These are phyloP conservation scores for Chiloscyllium plagiosum DNA, from an alignment of 2,113 vertebrate genomes.

Conservation along the genomic window DNA sequence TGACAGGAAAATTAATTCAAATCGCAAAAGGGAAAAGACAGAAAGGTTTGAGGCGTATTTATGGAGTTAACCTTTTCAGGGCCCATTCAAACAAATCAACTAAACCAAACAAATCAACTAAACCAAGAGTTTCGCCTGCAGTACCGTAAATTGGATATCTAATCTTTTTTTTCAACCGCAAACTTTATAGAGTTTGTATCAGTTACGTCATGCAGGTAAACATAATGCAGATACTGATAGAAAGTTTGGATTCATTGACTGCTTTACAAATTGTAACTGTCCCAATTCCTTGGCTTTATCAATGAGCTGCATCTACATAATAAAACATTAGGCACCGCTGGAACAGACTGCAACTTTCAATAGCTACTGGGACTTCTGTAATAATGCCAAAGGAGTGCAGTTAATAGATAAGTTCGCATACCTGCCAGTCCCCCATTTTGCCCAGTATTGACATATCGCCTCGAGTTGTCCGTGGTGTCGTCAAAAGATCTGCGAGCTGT, in stretches of 20 bases:
- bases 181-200: neutral
- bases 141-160: neutral
- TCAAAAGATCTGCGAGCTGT: constrained; percentile 57
- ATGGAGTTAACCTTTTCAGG: neutral
- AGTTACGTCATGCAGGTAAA: neutral
- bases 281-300: neutral
- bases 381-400: neutral
- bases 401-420: constrained; percentile 49
- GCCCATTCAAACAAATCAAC: neutral
- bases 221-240: neutral
- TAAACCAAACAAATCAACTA: neutral
- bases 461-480: constrained; percentile 52
- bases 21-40: neutral
- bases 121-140: neutral
- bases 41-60: neutral
- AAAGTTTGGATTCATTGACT: neutral
- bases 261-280: neutral
- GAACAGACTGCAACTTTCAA: constrained; percentile 37
- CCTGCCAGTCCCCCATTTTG: constrained; percentile 96
- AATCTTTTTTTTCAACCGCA: neutral
- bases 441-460: constrained; percentile 80
- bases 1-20: neutral
- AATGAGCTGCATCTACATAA: constrained; percentile 39
- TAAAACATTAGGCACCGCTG: constrained; percentile 47
- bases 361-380: constrained; percentile 39